A percentile compares a stretch with the other conserved stretches of the same genome.
These are phyloP conservation scores for Drosophila recens DNA, from an alignment of 2,888 invertebrate genomes.

Conservation along the genomic window DNA sequence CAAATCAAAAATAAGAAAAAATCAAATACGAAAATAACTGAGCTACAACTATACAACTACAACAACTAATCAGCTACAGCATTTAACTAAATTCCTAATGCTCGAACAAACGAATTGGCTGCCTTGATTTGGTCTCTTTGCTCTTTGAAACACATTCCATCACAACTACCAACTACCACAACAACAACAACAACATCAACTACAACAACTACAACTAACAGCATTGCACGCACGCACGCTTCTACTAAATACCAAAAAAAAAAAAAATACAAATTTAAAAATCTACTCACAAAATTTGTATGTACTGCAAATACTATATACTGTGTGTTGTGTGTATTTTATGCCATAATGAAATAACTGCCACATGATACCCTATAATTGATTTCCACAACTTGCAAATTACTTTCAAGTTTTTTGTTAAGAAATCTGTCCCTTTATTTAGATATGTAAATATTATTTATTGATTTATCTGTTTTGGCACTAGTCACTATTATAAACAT, in stretches of 20 bases:
- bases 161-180: slow-evolving; percentile 39
- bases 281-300: slow-evolving; percentile 63
- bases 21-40: slow-evolving; percentile 13
- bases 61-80: slow-evolving; percentile 39
- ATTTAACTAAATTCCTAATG: slow-evolving; percentile 50
- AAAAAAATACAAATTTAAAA: slow-evolving; percentile 27
- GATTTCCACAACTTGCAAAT: background rate
- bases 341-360: slow-evolving; percentile 28
- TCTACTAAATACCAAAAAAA: slow-evolving; percentile 34
- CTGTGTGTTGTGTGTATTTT: slow-evolving; percentile 21
- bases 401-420: background rate
- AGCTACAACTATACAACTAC: slow-evolving; percentile 34
- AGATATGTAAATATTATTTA: background rate
- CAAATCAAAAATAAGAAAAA: too few species aligned
- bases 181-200: slow-evolving; percentile 26
- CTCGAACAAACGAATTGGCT: slow-evolving; percentile 62
- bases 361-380: background rate
- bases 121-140: slow-evolving; percentile 75
- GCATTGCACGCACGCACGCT: slow-evolving; percentile 64
- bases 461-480: too few species aligned
- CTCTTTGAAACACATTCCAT: slow-evolving; percentile 53
- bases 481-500: too few species aligned
- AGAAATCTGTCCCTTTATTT: background rate
- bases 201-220: slow-evolving; percentile 35
- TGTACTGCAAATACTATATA: slow-evolving; percentile 59